Percentiles rank a stretch among this genome's conserved stretches.
phyloP scores from a whole-genome alignment of 2,113 vertebrate genomes.

The Pyrgilauda ruficollis region DNA sequence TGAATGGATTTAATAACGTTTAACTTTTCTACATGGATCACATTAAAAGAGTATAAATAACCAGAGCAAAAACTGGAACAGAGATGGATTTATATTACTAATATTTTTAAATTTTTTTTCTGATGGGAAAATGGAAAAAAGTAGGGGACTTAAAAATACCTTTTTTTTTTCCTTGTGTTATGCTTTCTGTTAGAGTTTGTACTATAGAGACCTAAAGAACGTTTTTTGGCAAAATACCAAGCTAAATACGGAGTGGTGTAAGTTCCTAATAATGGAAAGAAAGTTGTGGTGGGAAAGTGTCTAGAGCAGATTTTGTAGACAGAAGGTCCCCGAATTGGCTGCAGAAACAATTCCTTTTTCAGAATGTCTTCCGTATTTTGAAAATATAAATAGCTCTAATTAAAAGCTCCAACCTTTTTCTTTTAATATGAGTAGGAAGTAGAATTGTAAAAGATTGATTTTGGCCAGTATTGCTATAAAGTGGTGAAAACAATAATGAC shows the following conservation, averaged over 20 bases:
- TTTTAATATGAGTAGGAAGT: constrained; percentile 39
- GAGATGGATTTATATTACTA: constrained; percentile 26
- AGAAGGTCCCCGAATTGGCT: constrained; percentile 56
- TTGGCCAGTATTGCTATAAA: constrained; percentile 2
- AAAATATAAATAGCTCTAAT: constrained; percentile 67
- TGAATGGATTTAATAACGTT: constrained; percentile 45
- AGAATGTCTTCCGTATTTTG: constrained; percentile 59
- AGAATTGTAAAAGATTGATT: constrained; percentile 48
- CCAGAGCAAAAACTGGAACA: constrained; percentile 46
- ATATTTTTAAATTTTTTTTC: constrained; percentile 22
- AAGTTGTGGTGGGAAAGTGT: constrained; percentile 70
- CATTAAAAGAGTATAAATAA: constrained; percentile 67
- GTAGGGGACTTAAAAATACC: constrained; percentile 62
- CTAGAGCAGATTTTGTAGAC: constrained; percentile 63
- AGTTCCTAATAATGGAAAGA: constrained; percentile 72
- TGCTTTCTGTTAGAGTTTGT: constrained; percentile 70
- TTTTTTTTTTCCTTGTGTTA: constrained; percentile 56
- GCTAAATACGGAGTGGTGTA: constrained; percentile 65
- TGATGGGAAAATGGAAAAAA: constrained; percentile 66
- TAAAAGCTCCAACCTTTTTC: constrained; percentile 39
- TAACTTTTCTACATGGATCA: constrained; percentile 41
- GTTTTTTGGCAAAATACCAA: constrained; percentile 67
- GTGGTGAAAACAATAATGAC: constrained; percentile 37
- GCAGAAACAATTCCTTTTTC: constrained; percentile 69
- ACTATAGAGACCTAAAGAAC: constrained; percentile 62